Evolutionary conservation across 2,797 vertebrate genomes (phyloP).

Genomic region (Limosa lapponica): DNA sequence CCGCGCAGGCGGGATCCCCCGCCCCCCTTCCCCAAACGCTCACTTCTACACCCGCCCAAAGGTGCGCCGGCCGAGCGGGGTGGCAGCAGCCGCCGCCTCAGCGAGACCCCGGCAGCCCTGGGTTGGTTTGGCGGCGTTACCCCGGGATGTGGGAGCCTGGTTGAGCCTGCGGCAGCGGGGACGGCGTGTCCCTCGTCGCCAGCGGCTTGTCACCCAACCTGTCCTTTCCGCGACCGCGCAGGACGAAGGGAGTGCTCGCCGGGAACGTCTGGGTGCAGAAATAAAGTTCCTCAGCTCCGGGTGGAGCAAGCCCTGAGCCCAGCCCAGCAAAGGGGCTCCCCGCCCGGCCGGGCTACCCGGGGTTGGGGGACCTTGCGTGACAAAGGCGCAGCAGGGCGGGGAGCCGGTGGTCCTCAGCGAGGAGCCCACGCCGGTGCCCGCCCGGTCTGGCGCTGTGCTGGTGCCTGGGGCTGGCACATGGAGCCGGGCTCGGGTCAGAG

Average conservation of each 20-base stretch:
- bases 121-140: background rate
- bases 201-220: background rate
- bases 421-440: background rate
- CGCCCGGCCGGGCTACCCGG: too few species aligned
- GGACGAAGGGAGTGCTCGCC: background rate
- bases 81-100: background rate
- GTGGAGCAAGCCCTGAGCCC: background rate
- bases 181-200: background rate
- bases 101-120: background rate
- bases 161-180: background rate
- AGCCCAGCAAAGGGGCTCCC: background rate
- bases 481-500: slow-evolving; percentile 73
- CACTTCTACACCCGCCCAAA: background rate
- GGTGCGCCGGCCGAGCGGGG: background rate
- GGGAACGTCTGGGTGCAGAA: background rate
- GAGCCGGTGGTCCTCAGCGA: background rate
- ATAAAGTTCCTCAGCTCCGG: background rate
- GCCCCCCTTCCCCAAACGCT: background rate
- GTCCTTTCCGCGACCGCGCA: background rate
- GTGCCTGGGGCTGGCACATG: background rate
- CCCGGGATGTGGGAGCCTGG: background rate
- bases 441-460: background rate
- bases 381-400: background rate
- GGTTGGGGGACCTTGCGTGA: background rate
- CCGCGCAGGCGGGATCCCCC: too few species aligned